Percentiles rank a stretch among this genome's conserved stretches.
Evolutionary conservation across 2,113 vertebrate genomes (phyloP).

Genomic region (Oostethus manadensis): DNA sequence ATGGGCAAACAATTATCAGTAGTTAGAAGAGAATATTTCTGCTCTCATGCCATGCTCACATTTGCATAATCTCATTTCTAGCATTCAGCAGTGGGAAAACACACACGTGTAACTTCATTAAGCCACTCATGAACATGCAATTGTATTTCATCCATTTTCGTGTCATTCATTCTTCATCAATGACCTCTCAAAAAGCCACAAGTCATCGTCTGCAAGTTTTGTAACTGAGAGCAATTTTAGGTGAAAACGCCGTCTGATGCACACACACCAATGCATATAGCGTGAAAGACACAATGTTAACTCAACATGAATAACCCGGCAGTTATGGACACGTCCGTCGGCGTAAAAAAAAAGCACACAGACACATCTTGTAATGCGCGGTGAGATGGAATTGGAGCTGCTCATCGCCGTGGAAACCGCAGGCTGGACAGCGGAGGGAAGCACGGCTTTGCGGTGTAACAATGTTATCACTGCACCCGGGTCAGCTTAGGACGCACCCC

Average conservation of each 20-base stretch:
- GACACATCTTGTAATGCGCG: slow-evolving; percentile 31
- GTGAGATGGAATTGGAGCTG: slow-evolving; percentile 50
- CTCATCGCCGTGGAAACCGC: slow-evolving; percentile 65
- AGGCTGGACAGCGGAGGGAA: slow-evolving; percentile 36
- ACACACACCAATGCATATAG: slow-evolving; percentile 15
- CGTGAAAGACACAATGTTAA: slow-evolving; percentile 4
- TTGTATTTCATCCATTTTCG: slow-evolving; percentile 26
- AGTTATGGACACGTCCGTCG: slow-evolving; percentile 11
- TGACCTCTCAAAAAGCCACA: slow-evolving; percentile 32
- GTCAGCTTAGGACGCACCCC: slow-evolving; percentile 55
- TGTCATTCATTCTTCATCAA: slow-evolving; percentile 44
- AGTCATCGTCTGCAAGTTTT: slow-evolving; percentile 5
- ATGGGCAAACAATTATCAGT: background rate
- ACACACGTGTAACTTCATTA: slow-evolving; percentile 2
- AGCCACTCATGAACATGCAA: background rate
- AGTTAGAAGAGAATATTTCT: background rate
- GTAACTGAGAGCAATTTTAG: too few relatives aligned
- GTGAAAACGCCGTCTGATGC: background rate
- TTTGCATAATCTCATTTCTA: slow-evolving; percentile 25
- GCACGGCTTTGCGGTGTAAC: slow-evolving; percentile 34
- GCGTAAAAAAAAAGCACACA: slow-evolving; percentile 5
- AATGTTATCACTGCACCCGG: slow-evolving; percentile 58
- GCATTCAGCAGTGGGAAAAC: background rate
- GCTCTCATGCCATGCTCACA: slow-evolving; percentile 6
- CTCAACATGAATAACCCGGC: slow-evolving; percentile 8